phyloP scores from a whole-genome alignment of 2,797 vertebrate genomes.

The Halcyon leucocephala region DNA sequence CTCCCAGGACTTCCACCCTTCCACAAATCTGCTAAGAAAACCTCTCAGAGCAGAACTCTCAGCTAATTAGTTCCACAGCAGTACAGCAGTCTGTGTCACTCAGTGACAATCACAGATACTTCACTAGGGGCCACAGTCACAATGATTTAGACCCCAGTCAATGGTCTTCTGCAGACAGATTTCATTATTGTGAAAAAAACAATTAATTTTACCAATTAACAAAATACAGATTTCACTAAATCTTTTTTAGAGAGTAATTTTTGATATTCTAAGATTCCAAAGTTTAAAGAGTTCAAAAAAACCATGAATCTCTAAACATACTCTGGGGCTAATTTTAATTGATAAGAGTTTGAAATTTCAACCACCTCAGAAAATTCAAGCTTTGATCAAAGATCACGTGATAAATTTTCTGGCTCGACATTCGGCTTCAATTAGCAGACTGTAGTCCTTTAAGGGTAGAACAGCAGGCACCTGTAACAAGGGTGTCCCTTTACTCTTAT shows the following conservation, averaged over 20 bases:
- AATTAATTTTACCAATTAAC: not conserved
- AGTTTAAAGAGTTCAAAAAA: not conserved
- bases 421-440: not conserved
- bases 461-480: not conserved
- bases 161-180: not conserved
- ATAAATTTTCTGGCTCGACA: not conserved
- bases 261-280: not conserved
- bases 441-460: not conserved
- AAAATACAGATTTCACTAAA: not conserved
- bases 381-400: not conserved
- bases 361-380: not conserved
- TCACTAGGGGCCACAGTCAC: accelerated
- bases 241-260: not conserved
- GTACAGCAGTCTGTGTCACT: not conserved
- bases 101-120: not conserved
- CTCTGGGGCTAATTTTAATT: not conserved
- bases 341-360: not conserved
- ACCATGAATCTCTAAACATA: not conserved
- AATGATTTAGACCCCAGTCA: not conserved
- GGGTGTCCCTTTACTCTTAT: not conserved
- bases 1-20: not conserved
- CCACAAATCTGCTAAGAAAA: not conserved
- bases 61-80: not conserved
- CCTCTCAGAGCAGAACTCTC: not conserved
- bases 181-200: not conserved